Percentiles rank a stretch among this genome's conserved stretches.
Conservation (phyloP, 37 sponge, comb jelly and placozoan genomes). For the Aphrocallistes beatrix region DNA sequence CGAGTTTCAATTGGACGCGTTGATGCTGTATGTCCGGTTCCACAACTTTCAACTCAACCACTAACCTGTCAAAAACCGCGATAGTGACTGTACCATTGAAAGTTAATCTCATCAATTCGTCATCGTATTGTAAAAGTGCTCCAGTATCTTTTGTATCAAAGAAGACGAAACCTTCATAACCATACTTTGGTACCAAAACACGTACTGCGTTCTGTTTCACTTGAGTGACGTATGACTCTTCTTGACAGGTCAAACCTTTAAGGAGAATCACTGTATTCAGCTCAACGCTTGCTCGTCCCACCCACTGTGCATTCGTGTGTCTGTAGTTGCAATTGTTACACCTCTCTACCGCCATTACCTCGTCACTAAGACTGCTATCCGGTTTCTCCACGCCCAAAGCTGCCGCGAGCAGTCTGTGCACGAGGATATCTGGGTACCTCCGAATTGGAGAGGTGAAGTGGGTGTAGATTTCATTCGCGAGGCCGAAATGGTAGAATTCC, state of each 20-base stretch:
- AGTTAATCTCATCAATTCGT: slow-evolving; percentile 11
- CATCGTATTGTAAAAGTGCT: slow-evolving; percentile 9
- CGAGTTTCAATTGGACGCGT: slow-evolving; percentile 49
- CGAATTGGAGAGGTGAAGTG: slow-evolving; percentile 99
- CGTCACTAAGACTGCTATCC: slow-evolving; percentile 70
- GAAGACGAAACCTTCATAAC: slow-evolving; percentile 61
- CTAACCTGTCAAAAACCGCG: slow-evolving; percentile 56
- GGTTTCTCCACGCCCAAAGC: slow-evolving; percentile 70
- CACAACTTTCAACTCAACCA: slow-evolving; percentile 56
- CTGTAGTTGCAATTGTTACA: slow-evolving; percentile 79
- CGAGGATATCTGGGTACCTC: slow-evolving; percentile 84
- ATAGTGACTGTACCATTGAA: slow-evolving; percentile 27
- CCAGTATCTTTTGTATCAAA: slow-evolving; percentile 27
- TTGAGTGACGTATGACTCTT: slow-evolving; percentile 73
- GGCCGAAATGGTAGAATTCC: slow-evolving; percentile 89
- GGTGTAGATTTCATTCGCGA: slow-evolving; percentile 90
- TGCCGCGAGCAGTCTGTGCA: slow-evolving; percentile 83
- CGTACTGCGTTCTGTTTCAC: slow-evolving; percentile 77
- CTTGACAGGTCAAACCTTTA: slow-evolving; percentile 36
- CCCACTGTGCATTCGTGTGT: slow-evolving; percentile 89
- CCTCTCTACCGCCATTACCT: slow-evolving; percentile 46
- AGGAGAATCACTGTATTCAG: slow-evolving; percentile 87
- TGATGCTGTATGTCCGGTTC: slow-evolving; percentile 53
- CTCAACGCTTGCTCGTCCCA: slow-evolving; percentile 63
- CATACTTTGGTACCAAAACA: slow-evolving; percentile 80